Evolutionary conservation across 2,797 vertebrate species (phyloP), one percentile per base, ranked within the genome.

Genomic region (Emys orbicularis): DNA sequence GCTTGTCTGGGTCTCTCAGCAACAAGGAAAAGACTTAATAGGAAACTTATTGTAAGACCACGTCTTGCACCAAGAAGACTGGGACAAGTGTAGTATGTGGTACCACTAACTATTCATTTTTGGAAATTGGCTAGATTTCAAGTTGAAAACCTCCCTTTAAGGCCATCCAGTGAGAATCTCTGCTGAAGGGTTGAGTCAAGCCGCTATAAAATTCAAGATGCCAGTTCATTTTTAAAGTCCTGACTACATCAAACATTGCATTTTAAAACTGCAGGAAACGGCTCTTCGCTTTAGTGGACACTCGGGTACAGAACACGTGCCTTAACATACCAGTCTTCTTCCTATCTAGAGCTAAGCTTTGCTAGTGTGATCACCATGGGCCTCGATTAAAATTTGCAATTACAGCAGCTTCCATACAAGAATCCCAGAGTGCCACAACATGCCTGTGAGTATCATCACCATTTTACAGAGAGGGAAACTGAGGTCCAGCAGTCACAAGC

Each of bases 41-140:
- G 54, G 27, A 9, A 0, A 0, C 0, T 2, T 18, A 34, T 0
- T 0, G 7, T 34, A 27, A 87, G 81, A 80, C 34, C 81, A 34
- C 1, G 52, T 12, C 4, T 1, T 21, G 31, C 15, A 41, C 47
- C 90, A 89, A 47, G 25, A 34, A 86, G n/a, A 49, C 50, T 47
- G 37, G 50, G 79, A 23, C 34, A 34, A 79, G 7, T 27, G 74
- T 29, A 29, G 41, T 29, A 21, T n/a, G n/a, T 21, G n/a, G n/a
- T 68, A 37, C 9, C 18, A 68, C 19, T 37, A 85, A 76, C 23
- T 31, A 5, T 34, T 91, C 80, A 47, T 50, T 57, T 68, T 50
- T 92, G 57, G 82, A 82, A 93, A 96, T 56, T 1, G 7, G 53
- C 84, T 72, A 84, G n/a, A 41, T 19, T 57, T 52, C n/a, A 84